Conservation (phyloP, 2,888 invertebrate genomes). For the Trichogramma evanescens region DNA sequence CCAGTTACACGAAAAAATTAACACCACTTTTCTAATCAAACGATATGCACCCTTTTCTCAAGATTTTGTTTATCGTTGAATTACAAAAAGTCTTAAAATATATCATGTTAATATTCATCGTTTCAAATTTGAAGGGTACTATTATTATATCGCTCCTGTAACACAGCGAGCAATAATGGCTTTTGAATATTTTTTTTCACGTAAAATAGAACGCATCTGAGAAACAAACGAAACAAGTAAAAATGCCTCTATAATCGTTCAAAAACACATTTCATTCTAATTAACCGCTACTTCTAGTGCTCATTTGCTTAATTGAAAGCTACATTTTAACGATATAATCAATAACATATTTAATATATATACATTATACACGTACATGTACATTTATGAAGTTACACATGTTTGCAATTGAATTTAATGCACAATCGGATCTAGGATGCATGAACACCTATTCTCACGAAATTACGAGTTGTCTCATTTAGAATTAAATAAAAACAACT, state of each 20-base stretch:
- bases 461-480: constrained; percentile 17
- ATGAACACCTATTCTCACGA: constrained; percentile 13
- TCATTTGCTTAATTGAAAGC: constrained; percentile 25
- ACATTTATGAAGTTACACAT: constrained; percentile 32
- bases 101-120: constrained; percentile 15
- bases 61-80: constrained; percentile 15
- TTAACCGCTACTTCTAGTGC: constrained; percentile 7
- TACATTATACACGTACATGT: constrained; percentile 30
- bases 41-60: constrained; percentile 7
- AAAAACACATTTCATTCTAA: constrained; percentile 6
- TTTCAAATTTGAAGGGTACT: constrained; percentile 3
- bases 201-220: not conserved
- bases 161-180: too few species aligned
- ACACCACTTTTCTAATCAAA: constrained; percentile 5
- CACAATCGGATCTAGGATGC: constrained; percentile 30
- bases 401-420: constrained; percentile 28
- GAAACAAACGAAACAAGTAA: constrained; percentile 13
- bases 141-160: too few species aligned
- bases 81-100: constrained; percentile 21
- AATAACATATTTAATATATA: constrained; percentile 31
- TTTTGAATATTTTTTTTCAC: too few species aligned
- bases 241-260: constrained; percentile 12
- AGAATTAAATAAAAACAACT: constrained; percentile 7
- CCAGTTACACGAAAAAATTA: not conserved
- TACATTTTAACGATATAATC: constrained; percentile 34